Conservation (phyloP, 2,797 vertebrate genomes). For the Etheostoma nigrum region DNA sequence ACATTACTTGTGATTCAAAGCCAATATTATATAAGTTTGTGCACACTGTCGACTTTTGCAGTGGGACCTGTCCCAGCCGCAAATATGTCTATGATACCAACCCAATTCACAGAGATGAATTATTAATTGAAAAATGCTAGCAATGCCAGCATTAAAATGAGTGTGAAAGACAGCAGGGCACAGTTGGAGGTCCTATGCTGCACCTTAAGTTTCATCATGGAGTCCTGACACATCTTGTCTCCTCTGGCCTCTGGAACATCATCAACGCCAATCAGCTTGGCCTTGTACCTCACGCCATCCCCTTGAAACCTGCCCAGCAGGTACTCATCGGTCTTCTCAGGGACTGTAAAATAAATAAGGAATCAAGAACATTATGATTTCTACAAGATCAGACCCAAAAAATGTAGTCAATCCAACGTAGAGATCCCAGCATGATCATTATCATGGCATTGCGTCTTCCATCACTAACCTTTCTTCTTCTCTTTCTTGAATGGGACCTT, state of each 20-base stretch:
- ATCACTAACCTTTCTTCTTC: conserved; percentile 91
- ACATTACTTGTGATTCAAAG: neutral
- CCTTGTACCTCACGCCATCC: conserved; percentile 96
- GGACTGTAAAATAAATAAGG: conserved; percentile 69
- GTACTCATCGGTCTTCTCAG: conserved; percentile 95
- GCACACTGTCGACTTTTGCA: neutral
- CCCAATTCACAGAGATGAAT: neutral
- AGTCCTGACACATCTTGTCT: conserved; percentile 99
- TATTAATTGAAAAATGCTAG: neutral
- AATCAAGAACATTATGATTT: neutral
- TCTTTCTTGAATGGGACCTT: conserved; percentile 90
- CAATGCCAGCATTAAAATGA: neutral
- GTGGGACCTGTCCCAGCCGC: neutral
- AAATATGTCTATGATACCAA: neutral
- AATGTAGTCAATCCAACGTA: neutral
- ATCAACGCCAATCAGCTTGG: conserved; percentile 96
- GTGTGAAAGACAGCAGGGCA: neutral
- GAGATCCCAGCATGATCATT: no score
- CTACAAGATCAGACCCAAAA: neutral
- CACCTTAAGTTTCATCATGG: conserved; percentile 99
- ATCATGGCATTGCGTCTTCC: rapidly evolving
- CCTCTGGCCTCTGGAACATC: conserved; percentile 95
- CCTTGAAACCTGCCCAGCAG: conserved; percentile 94
- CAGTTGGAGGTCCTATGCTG: neutral
- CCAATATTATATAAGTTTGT: neutral